Evolutionary conservation across 2,888 invertebrate genomes (phyloP).

Genomic region (Drosophila sordidapex): DNA sequence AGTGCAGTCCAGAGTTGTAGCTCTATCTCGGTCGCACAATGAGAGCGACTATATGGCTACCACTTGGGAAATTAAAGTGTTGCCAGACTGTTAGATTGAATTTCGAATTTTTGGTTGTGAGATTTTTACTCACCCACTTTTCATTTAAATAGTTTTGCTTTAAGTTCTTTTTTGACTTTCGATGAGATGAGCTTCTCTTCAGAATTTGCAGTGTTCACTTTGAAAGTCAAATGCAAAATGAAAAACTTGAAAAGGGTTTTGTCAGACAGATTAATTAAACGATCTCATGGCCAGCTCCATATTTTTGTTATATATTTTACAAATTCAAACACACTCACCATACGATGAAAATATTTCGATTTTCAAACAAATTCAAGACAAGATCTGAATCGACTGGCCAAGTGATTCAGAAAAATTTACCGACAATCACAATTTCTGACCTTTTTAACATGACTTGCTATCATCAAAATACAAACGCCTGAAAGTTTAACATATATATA

Average conservation of each 20-base stretch:
- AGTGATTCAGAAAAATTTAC: conserved; percentile 10
- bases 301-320: conserved; percentile 11
- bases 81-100: not conserved
- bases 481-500: too few species aligned
- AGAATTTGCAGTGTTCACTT: conserved; percentile 35
- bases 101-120: not conserved
- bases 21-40: conserved; percentile 20
- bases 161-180: conserved; percentile 11
- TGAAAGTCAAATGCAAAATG: conserved; percentile 44
- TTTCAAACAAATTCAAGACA: conserved; percentile 53
- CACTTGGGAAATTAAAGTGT: conserved; percentile 8
- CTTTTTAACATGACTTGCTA: conserved; percentile 18
- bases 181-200: conserved; percentile 9
- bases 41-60: not conserved
- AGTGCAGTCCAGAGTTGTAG: conserved; percentile 24
- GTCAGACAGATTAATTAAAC: not conserved
- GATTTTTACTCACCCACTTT: conserved; percentile 41
- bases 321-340: conserved; percentile 43
- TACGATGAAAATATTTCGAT: conserved; percentile 30
- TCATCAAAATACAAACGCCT: not conserved
- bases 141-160: not conserved
- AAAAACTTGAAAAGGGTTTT: conserved; percentile 6
- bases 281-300: conserved; percentile 37
- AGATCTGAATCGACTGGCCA: conserved; percentile 56
- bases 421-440: conserved; percentile 7